Base-by-base conservation (phyloP, 2,888 invertebrate genomes). In the Deilephila elpenor region DNA sequence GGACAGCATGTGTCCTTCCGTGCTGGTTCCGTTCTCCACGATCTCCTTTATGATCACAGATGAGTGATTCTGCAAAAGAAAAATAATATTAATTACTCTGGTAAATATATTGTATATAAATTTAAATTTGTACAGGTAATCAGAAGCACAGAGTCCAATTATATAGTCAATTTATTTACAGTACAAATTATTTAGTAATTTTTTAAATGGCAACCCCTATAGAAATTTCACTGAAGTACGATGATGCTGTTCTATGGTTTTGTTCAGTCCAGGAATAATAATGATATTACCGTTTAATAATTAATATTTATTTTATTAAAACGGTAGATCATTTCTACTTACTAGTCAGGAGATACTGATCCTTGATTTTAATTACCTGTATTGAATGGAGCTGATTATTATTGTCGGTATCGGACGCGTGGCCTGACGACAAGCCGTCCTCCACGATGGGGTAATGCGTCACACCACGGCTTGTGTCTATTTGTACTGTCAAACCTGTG, bases 371-470 rank as follows among this genome's bases (percentile, higher is more conserved):
- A 44, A 60, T 60, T 60, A 86, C 87, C 83, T 85, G 79, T 78
- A 80, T 75, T 11, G 67, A 25, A 67, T 67, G 67, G 59, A 86
- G 86, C 76, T 87, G 97, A 90, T 98, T 98, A 86, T 98, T 98
- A 88, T 98, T 98, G 92, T 99, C 99, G 0, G 97, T 97, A 87
- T 99, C 99, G 77, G 98, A 98, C 1, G 97, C 98, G 87, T 98
- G 98, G 3, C 98, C 98, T 59, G 98, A 98, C 2, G 98, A 98
- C 74, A 99, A 94, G 0, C 98, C 99, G 90, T 99, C 99, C 88
- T 99, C 98, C 64, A 99, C 96, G 20, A 98, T 97, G 0, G 99
- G 99, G 97, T 99, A 97, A 83, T 96, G 91, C 95, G 97, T 91
- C 96, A 95, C 61, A 32, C 61, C 71, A 7, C 88, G 86, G 64